Evolutionary conservation across 2,797 vertebrate species (phyloP), one percentile per base, ranked within the genome.

Genomic region (Cyprinella venusta): DNA sequence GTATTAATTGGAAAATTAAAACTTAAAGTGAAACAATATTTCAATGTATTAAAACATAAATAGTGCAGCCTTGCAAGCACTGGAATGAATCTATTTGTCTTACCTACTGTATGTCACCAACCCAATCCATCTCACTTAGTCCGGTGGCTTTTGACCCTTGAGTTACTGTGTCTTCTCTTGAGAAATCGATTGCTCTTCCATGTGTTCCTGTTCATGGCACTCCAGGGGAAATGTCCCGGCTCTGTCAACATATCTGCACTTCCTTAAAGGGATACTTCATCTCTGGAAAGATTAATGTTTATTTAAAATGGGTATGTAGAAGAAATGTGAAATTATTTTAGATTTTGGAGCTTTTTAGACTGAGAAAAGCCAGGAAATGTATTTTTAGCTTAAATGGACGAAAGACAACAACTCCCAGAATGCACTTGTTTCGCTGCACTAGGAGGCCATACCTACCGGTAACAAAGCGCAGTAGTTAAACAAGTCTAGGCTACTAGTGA

Each of bases 41-140:
- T 36, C 36, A 36, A 36, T 36, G 36, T 36, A 36, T 36, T 36
- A 36, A 36, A 36, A 36, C 5, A 36, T 36, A 36, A 65, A 13
- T 48, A 78, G 26, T 64, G 42, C 3, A 78, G 24, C 59, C 24
- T 13, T 33, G 16, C 16, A 45, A 64, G 40, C 3, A 1, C 1
- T 48, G 18, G 16, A 65, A 50, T 78, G 48, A 65, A 65, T 12
- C 76, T 77, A 65, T 77, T 33, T 77, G 76, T 77, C 42, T 65
- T 48, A 63, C 10, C 42, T 48, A 63, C 10, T 26, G 5, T n/a
- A 16, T 65, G 76, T 18, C 76, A 64, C 24, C 76, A 48, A 72
- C 40, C 26, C 40, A 61, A n/a, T 63, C 21, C n/a, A 48, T 72
- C 26, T 48, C 42, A 74, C 38, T 69, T n/a, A 26, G 30, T 40